phyloP scores from a whole-genome alignment of 2,113 vertebrate genomes.

The Trogon melanurus region DNA sequence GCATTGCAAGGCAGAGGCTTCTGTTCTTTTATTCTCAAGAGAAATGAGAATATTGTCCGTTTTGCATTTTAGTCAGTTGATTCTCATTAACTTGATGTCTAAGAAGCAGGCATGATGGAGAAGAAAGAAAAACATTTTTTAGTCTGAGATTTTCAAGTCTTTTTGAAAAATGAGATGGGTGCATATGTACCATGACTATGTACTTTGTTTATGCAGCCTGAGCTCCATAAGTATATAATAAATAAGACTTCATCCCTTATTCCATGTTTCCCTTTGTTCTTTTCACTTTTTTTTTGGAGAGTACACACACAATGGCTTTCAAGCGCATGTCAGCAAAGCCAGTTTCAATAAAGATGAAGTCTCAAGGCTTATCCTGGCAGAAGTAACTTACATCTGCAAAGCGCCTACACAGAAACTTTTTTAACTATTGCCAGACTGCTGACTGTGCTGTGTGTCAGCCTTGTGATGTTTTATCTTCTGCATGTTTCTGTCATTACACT shows the following conservation, averaged over 20 bases:
- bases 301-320: background rate
- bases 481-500: slow-evolving; percentile 47
- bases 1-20: background rate
- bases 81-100: slow-evolving; percentile 10
- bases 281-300: slow-evolving; percentile 34
- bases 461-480: slow-evolving; percentile 43
- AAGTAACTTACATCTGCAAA: slow-evolving; percentile 53
- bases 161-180: background rate
- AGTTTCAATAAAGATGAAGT: slow-evolving; percentile 44
- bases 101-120: background rate
- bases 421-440: slow-evolving; percentile 53
- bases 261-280: slow-evolving; percentile 49
- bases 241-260: background rate
- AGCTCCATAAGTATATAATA: background rate
- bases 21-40: background rate
- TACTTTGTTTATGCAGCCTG: slow-evolving; percentile 15
- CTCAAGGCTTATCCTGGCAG: slow-evolving; percentile 32
- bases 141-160: background rate
- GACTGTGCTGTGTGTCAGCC: slow-evolving; percentile 30
- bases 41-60: background rate
- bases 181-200: background rate
- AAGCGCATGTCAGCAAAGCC: slow-evolving; percentile 6
- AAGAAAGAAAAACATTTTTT: background rate
- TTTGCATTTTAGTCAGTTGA: slow-evolving; percentile 3
- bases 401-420: slow-evolving; percentile 38